These are phyloP conservation scores for Melopsittacus undulatus DNA, from an alignment of 2,797 vertebrate species.

Conservation along the genomic window DNA sequence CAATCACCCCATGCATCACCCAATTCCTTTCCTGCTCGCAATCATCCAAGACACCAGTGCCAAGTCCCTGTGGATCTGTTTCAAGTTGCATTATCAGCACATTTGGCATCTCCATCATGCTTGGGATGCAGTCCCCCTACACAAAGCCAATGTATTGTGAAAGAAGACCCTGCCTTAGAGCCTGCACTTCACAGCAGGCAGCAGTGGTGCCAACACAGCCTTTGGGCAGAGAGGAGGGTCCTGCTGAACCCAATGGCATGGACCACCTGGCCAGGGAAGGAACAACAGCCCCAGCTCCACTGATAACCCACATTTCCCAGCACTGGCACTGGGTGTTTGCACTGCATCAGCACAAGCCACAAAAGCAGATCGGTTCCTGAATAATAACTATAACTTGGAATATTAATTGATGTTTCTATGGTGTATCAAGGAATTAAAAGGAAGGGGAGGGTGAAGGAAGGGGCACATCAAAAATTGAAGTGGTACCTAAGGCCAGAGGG, in stretches of 20 bases:
- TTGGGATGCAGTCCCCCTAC: neutral
- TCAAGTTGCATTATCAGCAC: conserved; percentile 42
- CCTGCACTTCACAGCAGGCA: neutral
- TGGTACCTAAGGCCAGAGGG: neutral
- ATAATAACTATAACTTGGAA: neutral
- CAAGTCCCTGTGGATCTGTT: neutral
- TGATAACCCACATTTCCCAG: neutral
- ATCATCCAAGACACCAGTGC: neutral
- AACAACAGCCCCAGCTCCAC: neutral
- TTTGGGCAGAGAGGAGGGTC: neutral
- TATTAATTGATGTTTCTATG: conserved; percentile 21
- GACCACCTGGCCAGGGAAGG: fast-evolving
- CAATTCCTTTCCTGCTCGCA: neutral
- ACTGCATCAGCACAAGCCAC: neutral
- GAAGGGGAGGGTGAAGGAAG: neutral
- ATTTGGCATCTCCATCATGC: conserved; percentile 23
- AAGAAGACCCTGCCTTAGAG: neutral
- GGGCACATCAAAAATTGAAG: neutral
- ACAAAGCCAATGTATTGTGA: conserved; percentile 15
- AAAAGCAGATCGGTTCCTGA: neutral
- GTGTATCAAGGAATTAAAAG: neutral
- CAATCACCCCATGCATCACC: neutral
- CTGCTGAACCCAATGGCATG: neutral
- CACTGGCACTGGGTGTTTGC: neutral
- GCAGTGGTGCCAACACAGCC: neutral